Evolutionary conservation across 2,113 vertebrate species (phyloP).

Genomic region (Dromiciops gliroides): DNA sequence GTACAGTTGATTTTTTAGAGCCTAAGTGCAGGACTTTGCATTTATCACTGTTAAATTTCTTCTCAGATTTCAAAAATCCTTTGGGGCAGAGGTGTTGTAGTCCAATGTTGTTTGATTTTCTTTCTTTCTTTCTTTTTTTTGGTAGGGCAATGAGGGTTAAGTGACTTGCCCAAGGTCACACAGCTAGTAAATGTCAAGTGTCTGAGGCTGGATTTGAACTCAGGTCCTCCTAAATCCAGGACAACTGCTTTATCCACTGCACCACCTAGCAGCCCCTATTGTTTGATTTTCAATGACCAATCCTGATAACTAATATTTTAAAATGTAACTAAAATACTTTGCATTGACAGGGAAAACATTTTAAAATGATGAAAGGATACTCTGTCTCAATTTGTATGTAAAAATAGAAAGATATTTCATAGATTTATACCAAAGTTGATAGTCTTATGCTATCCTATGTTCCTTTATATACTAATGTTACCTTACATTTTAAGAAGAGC

Average conservation of each 20-base stretch:
- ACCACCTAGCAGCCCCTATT: no score
- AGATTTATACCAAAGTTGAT: neutral
- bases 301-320: neutral
- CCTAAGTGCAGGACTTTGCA: neutral
- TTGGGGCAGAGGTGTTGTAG: neutral
- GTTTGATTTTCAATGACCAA: neutral
- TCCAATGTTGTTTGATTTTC: neutral
- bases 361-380: neutral
- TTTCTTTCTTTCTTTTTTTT: no score
- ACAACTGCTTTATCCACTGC: no score
- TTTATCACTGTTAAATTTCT: neutral
- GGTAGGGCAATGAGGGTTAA: no score
- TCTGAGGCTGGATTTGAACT: no score
- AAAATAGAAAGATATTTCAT: neutral
- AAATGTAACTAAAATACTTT: neutral
- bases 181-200: no score
- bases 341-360: neutral
- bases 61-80: neutral
- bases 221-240: no score
- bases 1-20: neutral
- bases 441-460: neutral
- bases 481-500: constrained; percentile 85
- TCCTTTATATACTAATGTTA: neutral
- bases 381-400: neutral
- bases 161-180: no score